Base-by-base conservation (phyloP, 2,113 vertebrate genomes). In the Campylomormyrus numenius region DNA sequence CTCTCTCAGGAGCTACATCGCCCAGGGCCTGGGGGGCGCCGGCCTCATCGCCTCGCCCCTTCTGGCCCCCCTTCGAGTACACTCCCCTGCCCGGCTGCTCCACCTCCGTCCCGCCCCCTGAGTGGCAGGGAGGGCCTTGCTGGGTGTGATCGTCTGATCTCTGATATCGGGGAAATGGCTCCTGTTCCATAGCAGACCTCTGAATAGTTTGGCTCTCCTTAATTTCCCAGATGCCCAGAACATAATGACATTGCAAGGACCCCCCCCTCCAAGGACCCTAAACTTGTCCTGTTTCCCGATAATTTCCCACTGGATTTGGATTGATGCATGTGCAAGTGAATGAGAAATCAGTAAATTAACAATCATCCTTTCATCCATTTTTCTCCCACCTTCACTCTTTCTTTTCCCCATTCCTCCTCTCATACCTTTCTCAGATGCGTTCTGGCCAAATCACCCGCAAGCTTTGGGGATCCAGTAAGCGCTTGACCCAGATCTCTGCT, bases 391-490 rank as follows among this genome's bases (percentile, higher is more conserved):
- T 17, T 49, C 52, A 24, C n/a, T 31, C 35, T 45, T 56, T 35
- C 50, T 49, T 15, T 42, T 42, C 77, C 17, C n/a, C 49, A 31
- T 87, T 83, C 89, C 88, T 93, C 95, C 91, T 96, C 95, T 91
- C 96, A 95, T 95, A 89, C 93, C 94, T 94, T 93, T 94, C 97
- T 96, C 97, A 99, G 98, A 98, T 97, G 96, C 97, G 97, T 91
- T 97, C 97, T 88, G 97, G 97, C 93, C 98, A 99, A 95, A 97
- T 99, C 94, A 97, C 97, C 52, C 95, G 98, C 95, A 99, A 99
- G 94, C 95, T 99, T 91, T 99, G 98, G 98, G 98, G 98, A 93
- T 97, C 98, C 94, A 98, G 97, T 95, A 99, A 97, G 94, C 96
- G 97, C 56, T 94, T 98, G 95, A 99, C 96, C 93, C 97, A 98